Percentiles rank a stretch among this genome's conserved stretches.
phyloP scores from a whole-genome alignment of 2,888 invertebrate species.

The Ypsolopha sequella region DNA sequence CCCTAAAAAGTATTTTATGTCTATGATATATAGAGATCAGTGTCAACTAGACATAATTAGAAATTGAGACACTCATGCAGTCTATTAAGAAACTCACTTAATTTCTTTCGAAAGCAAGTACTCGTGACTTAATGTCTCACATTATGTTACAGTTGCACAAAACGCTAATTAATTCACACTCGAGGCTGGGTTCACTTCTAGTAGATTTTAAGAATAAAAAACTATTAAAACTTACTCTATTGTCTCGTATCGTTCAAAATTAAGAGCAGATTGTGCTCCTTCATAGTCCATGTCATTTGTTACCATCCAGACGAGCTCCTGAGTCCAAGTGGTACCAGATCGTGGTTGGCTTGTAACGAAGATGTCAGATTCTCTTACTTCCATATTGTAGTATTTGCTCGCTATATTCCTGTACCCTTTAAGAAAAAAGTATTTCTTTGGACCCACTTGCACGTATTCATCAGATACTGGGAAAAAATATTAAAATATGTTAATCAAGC shows the following conservation, averaged over 20 bases:
- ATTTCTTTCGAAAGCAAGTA: too few relatives aligned
- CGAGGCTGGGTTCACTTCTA: too few relatives aligned
- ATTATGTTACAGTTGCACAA: too few relatives aligned
- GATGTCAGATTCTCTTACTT: background rate
- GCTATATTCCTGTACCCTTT: background rate
- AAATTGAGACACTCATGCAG: too few relatives aligned
- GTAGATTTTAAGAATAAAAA: too few relatives aligned
- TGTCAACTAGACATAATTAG: too few relatives aligned
- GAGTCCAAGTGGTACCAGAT: conserved; percentile 82
- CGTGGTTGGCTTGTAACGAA: background rate
- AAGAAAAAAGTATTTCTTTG: background rate
- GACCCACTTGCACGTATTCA: background rate
- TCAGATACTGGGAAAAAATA: background rate
- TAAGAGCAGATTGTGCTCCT: conserved; percentile 56
- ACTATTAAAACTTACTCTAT: conserved; percentile 78
- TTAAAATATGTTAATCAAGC: too few relatives aligned
- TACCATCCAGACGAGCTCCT: conserved; percentile 81
- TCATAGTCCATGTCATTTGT: conserved; percentile 73
- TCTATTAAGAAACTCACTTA: too few relatives aligned
- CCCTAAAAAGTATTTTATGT: too few relatives aligned
- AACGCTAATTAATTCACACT: too few relatives aligned
- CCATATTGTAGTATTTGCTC: background rate
- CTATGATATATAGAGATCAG: too few relatives aligned
- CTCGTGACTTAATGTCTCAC: too few relatives aligned
- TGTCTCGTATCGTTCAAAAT: conserved; percentile 77